Evolutionary conservation across 2,797 vertebrate genomes (phyloP).

Genomic region (Siniperca scherzeri): DNA sequence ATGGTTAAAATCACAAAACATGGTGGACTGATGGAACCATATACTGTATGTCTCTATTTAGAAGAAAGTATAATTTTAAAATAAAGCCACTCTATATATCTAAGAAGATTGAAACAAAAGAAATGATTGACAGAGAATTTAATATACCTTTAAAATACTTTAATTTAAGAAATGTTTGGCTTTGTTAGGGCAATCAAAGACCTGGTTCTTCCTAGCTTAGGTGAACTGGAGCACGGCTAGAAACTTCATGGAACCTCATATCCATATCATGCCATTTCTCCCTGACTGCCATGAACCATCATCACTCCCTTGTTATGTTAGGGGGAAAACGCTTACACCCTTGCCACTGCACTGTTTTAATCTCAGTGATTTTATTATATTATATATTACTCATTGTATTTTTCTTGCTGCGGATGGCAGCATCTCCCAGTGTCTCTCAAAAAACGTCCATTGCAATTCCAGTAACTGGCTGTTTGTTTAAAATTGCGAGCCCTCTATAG

Average conservation of each 20-base stretch:
- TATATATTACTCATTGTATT: neutral
- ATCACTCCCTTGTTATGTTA: neutral
- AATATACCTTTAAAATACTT: neutral
- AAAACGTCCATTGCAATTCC: neutral
- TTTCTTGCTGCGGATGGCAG: constrained; percentile 7
- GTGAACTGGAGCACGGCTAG: neutral
- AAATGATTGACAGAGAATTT: neutral
- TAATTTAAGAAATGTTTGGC: neutral
- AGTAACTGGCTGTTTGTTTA: neutral
- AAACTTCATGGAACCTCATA: neutral
- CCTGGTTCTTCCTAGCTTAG: neutral
- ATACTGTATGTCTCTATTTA: neutral
- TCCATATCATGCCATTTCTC: neutral
- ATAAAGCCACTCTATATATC: neutral
- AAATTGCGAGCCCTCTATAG: neutral
- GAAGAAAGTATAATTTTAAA: neutral
- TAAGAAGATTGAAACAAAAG: neutral
- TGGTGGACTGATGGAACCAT: neutral
- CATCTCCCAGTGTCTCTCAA: neutral
- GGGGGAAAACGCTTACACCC: neutral
- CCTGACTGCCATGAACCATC: neutral
- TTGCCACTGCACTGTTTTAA: neutral
- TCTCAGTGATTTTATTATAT: neutral
- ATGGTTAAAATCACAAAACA: neutral
- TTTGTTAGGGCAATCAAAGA: neutral